Percentiles rank a stretch among this genome's conserved stretches.
Conservation (phyloP, 2,113 vertebrate species). For the Conger conger region DNA sequence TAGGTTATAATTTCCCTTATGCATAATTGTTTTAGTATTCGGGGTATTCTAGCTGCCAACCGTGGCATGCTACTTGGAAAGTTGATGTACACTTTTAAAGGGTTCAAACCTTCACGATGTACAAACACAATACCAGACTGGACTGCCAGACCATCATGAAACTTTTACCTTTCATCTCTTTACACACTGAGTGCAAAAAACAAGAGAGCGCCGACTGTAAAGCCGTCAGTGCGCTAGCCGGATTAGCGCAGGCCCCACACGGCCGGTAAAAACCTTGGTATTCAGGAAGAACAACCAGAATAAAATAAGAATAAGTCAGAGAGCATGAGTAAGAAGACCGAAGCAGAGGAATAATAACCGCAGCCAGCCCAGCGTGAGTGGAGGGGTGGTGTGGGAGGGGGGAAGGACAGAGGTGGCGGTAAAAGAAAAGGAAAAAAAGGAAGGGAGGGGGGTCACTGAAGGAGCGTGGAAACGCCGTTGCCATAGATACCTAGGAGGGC, state of each 20-base stretch:
- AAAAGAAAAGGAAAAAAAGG: not conserved
- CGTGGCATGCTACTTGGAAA: too few species aligned
- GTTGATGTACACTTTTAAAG: too few species aligned
- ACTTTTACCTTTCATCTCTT: not conserved
- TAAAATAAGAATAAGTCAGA: not conserved
- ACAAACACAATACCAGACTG: not conserved
- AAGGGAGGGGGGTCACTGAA: not conserved
- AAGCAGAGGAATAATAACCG: not conserved
- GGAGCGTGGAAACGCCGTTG: constrained; percentile 67
- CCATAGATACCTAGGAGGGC: constrained; percentile 77
- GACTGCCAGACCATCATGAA: not conserved
- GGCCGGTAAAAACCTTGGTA: not conserved
- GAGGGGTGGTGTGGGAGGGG: not conserved
- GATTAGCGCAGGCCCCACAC: not conserved
- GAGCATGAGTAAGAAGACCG: not conserved
- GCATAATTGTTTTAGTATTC: too few species aligned
- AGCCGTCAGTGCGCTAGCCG: not conserved
- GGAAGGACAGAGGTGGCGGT: not conserved
- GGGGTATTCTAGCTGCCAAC: too few species aligned
- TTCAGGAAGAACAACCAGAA: not conserved
- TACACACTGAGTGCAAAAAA: not conserved
- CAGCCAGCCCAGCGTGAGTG: not conserved
- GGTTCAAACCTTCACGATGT: too few species aligned
- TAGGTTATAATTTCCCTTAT: too few species aligned
- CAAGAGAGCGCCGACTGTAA: not conserved